A percentile compares a stretch with the other conserved stretches of the same genome.
Evolutionary conservation across 2,113 vertebrate genomes (phyloP).

Genomic region (Dasyurus viverrinus): DNA sequence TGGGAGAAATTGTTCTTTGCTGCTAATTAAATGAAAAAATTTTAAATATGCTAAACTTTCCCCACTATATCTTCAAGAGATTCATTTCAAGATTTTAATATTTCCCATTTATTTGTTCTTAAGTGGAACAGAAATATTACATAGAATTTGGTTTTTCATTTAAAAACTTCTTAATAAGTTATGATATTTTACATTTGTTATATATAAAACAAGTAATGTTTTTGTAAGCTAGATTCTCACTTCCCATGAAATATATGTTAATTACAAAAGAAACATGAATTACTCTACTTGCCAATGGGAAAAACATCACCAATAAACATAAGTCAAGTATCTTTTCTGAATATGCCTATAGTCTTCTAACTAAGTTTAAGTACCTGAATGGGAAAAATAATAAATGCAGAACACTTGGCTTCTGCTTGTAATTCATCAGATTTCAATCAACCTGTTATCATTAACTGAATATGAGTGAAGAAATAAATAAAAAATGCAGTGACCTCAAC

Average conservation of each 20-base stretch:
- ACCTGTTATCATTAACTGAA: slow-evolving; percentile 27
- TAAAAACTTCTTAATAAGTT: not conserved
- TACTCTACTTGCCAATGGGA: not conserved
- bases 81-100: not conserved
- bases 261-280: not conserved
- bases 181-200: not conserved
- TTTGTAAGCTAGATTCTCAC: not conserved
- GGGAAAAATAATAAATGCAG: slow-evolving; percentile 29
- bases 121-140: not conserved
- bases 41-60: not conserved
- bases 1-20: too few species aligned
- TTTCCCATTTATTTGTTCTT: not conserved
- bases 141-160: not conserved
- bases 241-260: slow-evolving; percentile 24
- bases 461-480: not conserved
- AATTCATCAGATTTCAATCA: slow-evolving; percentile 39
- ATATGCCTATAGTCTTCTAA: not conserved
- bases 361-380: slow-evolving; percentile 4
- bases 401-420: not conserved
- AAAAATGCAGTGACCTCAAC: not conserved
- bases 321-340: not conserved
- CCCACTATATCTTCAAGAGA: not conserved
- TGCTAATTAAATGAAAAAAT: too few species aligned
- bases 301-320: not conserved
- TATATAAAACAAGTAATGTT: not conserved